Evolutionary conservation across 2,797 vertebrate genomes (phyloP).

Genomic region (Eulemur coronatus): DNA sequence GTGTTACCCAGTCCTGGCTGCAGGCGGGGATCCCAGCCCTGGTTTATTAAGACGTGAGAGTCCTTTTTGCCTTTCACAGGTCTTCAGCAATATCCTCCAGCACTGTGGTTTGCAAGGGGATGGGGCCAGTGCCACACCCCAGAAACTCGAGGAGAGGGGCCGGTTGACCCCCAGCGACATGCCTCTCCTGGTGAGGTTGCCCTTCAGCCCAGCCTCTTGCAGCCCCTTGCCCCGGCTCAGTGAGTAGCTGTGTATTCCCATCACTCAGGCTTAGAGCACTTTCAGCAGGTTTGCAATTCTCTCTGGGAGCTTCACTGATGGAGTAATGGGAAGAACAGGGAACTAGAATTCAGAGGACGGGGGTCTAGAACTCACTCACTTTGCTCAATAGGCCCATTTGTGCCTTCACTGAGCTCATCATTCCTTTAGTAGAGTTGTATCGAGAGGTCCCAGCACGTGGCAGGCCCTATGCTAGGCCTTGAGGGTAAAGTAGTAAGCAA

Average conservation of each 20-base stretch:
- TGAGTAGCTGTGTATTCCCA: background rate
- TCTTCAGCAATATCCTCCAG: slow-evolving; percentile 91
- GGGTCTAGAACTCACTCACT: background rate
- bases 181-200: slow-evolving; percentile 89
- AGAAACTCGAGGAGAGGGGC: slow-evolving; percentile 89
- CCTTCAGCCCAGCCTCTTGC: background rate
- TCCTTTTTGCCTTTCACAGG: slow-evolving; percentile 82
- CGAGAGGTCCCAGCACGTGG: background rate
- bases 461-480: background rate
- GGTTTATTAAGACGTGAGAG: background rate
- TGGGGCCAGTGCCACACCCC: slow-evolving; percentile 87
- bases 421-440: background rate
- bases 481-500: background rate
- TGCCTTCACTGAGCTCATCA: background rate
- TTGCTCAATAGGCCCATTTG: background rate
- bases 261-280: background rate
- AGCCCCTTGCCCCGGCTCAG: background rate
- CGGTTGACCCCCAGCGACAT: slow-evolving; percentile 88
- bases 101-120: slow-evolving; percentile 92
- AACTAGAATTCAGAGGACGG: background rate
- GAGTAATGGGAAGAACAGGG: background rate
- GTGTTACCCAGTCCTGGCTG: background rate
- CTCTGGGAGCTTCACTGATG: background rate
- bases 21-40: background rate
- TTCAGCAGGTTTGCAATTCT: background rate